These are phyloP conservation scores for Petaurus breviceps DNA, from an alignment of 2,113 vertebrate genomes.

Conservation along the genomic window DNA sequence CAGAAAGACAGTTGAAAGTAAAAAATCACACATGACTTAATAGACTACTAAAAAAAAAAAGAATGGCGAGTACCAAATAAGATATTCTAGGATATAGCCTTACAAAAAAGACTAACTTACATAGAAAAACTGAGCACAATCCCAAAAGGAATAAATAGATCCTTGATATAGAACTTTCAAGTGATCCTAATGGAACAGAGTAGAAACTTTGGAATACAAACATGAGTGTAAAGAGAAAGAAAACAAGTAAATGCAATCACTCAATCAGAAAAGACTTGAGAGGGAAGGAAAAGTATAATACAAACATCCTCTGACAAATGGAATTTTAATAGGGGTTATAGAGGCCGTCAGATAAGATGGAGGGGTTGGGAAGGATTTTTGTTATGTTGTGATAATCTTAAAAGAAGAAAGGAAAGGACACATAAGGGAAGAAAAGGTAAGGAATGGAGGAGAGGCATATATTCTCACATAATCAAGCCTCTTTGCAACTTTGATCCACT, in stretches of 20 bases:
- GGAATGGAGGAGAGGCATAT: neutral
- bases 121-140: neutral
- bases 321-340: neutral
- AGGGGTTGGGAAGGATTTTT: neutral
- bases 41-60: neutral
- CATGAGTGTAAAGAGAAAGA: neutral
- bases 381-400: neutral
- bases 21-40: neutral
- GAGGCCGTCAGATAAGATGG: neutral
- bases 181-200: neutral
- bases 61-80: neutral
- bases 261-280: neutral
- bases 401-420: neutral
- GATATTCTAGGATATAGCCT: neutral
- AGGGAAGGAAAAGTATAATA: neutral
- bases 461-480: neutral
- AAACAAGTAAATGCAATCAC: neutral
- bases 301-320: neutral
- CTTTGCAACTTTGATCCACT: neutral
- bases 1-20: neutral
- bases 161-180: neutral
- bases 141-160: neutral
- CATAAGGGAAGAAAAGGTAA: neutral
- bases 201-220: neutral
- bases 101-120: neutral